Evolutionary conservation across 1,140 invertebrate genomes (phyloP).

Genomic region (Macrocentrus cingulum): DNA sequence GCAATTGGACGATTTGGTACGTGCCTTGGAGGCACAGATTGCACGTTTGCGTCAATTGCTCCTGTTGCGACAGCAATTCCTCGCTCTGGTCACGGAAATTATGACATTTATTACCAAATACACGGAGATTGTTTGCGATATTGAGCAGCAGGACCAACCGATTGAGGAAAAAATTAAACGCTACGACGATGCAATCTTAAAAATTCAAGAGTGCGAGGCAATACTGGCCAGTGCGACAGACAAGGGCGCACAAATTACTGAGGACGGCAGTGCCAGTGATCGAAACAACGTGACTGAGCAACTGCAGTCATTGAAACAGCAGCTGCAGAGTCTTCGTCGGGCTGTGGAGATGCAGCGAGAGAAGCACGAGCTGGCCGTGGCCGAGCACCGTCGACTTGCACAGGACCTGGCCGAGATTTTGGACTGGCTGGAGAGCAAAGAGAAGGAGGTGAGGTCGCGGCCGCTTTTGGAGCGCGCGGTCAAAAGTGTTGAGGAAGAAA

Average conservation of each 20-base stretch:
- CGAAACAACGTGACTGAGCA: constrained; percentile 85
- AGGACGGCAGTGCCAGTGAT: constrained; percentile 83
- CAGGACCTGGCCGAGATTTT: constrained; percentile 79
- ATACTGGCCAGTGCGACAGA: constrained; percentile 81
- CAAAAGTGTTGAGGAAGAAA: constrained; percentile 77
- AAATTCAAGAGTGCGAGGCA: constrained; percentile 89
- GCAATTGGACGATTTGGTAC: constrained; percentile 82
- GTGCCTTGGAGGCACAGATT: constrained; percentile 81
- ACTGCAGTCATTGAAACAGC: constrained; percentile 82
- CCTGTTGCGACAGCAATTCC: constrained; percentile 82
- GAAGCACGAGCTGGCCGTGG: constrained; percentile 84
- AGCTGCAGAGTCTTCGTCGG: constrained; percentile 75
- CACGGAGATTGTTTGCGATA: constrained; percentile 79
- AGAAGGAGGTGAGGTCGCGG: constrained; percentile 78
- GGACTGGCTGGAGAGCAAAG: constrained; percentile 82
- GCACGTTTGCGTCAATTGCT: constrained; percentile 75
- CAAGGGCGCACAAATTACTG: constrained; percentile 88
- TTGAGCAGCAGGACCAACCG: constrained; percentile 77
- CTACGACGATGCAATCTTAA: constrained; percentile 81
- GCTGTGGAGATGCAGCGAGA: constrained; percentile 82
- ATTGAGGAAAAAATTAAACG: constrained; percentile 85
- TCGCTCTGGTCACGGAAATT: constrained; percentile 82
- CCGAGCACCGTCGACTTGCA: constrained; percentile 80
- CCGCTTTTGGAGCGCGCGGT: constrained; percentile 79
- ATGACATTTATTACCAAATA: constrained; percentile 85